phyloP scores from a whole-genome alignment of 2,888 invertebrate genomes.

The Apodemia hepburni region DNA sequence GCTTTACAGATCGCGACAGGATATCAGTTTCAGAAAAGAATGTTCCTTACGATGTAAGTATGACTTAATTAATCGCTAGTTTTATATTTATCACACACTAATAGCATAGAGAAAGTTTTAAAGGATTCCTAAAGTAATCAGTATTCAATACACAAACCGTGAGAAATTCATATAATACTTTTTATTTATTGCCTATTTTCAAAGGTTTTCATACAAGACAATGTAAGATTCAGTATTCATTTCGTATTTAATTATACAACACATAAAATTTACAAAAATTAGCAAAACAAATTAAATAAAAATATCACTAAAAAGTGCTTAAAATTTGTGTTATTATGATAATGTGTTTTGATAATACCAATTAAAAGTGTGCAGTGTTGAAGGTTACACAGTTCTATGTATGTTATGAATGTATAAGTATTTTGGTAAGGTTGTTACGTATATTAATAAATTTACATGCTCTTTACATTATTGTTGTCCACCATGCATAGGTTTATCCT shows the following conservation, averaged over 20 bases:
- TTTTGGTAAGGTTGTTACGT: no score
- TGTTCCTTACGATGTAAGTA: constrained; percentile 83
- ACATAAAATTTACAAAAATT: neutral
- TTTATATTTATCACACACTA: constrained; percentile 46
- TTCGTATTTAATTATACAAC: neutral
- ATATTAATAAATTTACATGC: no score
- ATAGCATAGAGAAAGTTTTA: constrained; percentile 41
- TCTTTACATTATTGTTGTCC: no score
- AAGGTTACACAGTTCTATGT: neutral
- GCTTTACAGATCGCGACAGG: constrained; percentile 80
- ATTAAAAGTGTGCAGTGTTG: neutral
- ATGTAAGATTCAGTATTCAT: neutral
- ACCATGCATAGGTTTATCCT: no score
- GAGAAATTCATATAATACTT: constrained; percentile 7
- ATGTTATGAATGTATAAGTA: neutral
- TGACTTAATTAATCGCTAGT: constrained; percentile 36
- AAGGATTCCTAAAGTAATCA: constrained; percentile 16
- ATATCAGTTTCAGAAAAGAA: constrained; percentile 81
- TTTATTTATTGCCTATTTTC: constrained; percentile 9
- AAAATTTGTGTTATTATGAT: neutral
- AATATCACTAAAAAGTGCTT: neutral
- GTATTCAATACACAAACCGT: constrained; percentile 27
- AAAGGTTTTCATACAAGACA: neutral
- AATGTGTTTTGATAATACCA: neutral
- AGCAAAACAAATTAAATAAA: neutral